Base-by-base conservation (phyloP, 2,113 vertebrate genomes). In the Podarcis cretensis region DNA sequence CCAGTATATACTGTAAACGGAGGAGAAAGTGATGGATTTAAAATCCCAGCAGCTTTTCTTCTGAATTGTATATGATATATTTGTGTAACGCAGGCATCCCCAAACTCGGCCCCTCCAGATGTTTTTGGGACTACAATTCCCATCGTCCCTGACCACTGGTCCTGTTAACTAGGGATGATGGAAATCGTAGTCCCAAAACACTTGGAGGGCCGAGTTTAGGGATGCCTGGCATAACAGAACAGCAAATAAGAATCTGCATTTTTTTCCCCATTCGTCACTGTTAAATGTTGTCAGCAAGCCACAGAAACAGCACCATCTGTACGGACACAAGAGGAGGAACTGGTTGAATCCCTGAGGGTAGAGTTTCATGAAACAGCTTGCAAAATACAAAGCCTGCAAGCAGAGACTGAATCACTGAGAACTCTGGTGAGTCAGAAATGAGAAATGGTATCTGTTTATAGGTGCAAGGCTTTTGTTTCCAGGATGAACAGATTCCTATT, bases 371-470 rank as follows among this genome's bases (percentile, higher is more conserved):
- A 98, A 37, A 97, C 97, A 0, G 96, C 97, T 2, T 97, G 97
- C 92, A 98, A 98, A 96, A 98, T 99, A 90, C 98, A 99, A 96
- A 99, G 97, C 93, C 95, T 99, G 83, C 98, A 98, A 95, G 98
- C 98, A 0, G 98, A 99, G 96, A 98, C 96, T 0, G 98, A 99
- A 94, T 99, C 98, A 40, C 92, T 99, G 90, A 97, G 98, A 96
- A 98, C 98, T 1, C 96, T 99, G 98, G 99, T 99, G 95, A 92
- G 96, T 91, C 71, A 81, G 32, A 20, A 73, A 68, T 35, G 30
- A 74, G 20, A 87, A 37, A 18, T 0, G 0, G 0, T 6, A 59
- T 71, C 2, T n/a, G 87, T 87, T 84, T 84, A n/a, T 1, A 6
- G 84, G 73, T n/a, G 9, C 48, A 18, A 3, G 5, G 32, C 48